Base-by-base conservation (phyloP, 2,888 invertebrate genomes). In the Cephus rjabovi region DNA sequence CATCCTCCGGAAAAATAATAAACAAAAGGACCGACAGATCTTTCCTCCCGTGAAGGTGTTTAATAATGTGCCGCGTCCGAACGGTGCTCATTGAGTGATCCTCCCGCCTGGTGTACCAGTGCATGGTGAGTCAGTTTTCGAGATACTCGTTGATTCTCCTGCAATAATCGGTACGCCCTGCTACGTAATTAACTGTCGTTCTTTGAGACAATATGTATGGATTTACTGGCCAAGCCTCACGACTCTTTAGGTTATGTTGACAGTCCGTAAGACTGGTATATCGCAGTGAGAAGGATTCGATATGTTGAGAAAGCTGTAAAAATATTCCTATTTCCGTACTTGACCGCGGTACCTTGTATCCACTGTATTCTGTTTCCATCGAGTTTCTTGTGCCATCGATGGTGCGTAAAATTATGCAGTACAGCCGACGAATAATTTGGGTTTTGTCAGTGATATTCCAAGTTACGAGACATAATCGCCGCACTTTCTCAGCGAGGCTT, bases 1-100 rank as follows among this genome's bases (percentile, higher is more conserved):
- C 84, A 85, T 79, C 81, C 83, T 81, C 83, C 79, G 75, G 80
- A 84, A 87, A 83, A 86, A 87, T 85, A 87, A 87, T 88, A 87
- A 89, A 86, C 87, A 86, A 86, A 86, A 86, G 83, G 83, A 84
- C 79, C 84, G 80, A 84, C 84, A 82, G 81, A 81, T 84, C 81
- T 82, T 85, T 85, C 81, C 74, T 79, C 74, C 80, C 15, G 40
- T 40, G 79, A 81, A 81, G 81, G 79, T 84, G 75, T 73, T 68
- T 80, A 81, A 82, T 81, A 79, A 84, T 87, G 85, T 81, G 75
- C 85, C 75, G 83, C 79, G 77, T 84, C 79, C 82, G 81, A 75
- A 81, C 75, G 74, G 79, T 79, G 78, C 76, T 81, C 81, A 82
- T 83, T 84, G 80, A 85, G 82, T 80, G 86, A 82, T 81, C 81